Conservation (phyloP, 2,797 vertebrate species). For the Cyprinodon diabolis region DNA sequence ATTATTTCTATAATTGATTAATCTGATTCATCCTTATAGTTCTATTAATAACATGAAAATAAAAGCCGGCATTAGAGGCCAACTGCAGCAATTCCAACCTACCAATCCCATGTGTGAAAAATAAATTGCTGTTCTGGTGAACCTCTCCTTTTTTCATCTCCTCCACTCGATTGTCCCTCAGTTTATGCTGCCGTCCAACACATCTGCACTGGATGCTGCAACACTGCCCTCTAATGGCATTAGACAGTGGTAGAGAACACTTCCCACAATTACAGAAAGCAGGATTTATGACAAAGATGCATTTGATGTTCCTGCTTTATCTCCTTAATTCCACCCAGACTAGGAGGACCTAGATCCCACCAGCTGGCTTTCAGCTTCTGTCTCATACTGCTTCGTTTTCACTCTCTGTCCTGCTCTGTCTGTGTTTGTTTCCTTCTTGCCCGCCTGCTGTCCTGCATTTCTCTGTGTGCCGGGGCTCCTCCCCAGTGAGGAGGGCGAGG, state of each 20-base stretch:
- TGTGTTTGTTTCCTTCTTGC: conserved; percentile 29
- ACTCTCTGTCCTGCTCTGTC: conserved; percentile 36
- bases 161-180: conserved; percentile 39
- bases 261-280: background rate
- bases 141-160: conserved; percentile 29
- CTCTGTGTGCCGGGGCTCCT: conserved; percentile 40
- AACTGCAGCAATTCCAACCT: conserved; percentile 23
- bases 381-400: conserved; percentile 48
- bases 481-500: conserved; percentile 82
- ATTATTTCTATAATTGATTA: no score
- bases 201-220: conserved; percentile 56
- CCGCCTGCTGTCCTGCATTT: conserved; percentile 31
- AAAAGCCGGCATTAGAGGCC: background rate
- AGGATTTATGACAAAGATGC: conserved; percentile 5
- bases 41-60: no score
- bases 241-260: background rate
- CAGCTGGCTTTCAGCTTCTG: conserved; percentile 47
- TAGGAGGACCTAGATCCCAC: conserved; percentile 6
- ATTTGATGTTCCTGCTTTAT: conserved; percentile 6
- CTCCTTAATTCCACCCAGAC: conserved; percentile 1
- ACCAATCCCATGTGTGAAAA: conserved; percentile 53
- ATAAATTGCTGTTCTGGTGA: conserved; percentile 35
- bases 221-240: conserved; percentile 72
- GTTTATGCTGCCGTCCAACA: conserved; percentile 36
- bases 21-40: no score